Base-by-base conservation (phyloP, 2,113 vertebrate species). In the Sceloporus tristichus region DNA sequence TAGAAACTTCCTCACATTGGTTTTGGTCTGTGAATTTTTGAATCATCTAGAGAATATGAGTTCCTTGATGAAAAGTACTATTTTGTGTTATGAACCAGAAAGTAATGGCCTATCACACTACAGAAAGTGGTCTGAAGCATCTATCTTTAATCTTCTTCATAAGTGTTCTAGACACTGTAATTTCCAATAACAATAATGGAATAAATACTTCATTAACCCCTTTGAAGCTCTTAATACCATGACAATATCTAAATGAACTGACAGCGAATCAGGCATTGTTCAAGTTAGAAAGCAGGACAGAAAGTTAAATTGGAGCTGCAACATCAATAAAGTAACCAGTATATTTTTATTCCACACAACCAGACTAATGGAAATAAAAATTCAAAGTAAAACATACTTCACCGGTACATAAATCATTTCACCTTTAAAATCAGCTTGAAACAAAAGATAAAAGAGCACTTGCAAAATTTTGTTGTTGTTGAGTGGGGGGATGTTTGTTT, bases 11-110 rank as follows among this genome's bases (percentile, higher is more conserved):
- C 96, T 96, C 87, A 97, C 95, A 94, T 96, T 96, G 95, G 96
- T 96, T 98, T 97, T 96, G 97, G 95, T 97, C 96, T 95, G 93
- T 94, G 96, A 93, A 94, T 95, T 97, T 95, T 96, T 94, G 96
- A 97, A 97, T 98, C 97, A 97, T 97, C 96, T 96, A 95, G 94
- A 96, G 97, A 97, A 96, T 91, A 93, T 93, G 93, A 95, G 95
- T 86, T 94, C 94, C 94, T 93, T 94, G 94, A 97, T 95, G 94
- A 96, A 95, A 96, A 96, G 94, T 93, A 93, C 90, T 94, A 92
- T 93, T 95, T 95, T 96, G 96, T 95, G 96, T 96, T 96, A 97
- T 96, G 96, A 96, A 95, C 96, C 97, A 96, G 97, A 97, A 96
- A 97, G 97, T 95, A 97, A 97, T 92, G 88, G 96, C 95, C 95